Percentiles rank a stretch among this genome's conserved stretches.
These are phyloP conservation scores for Ruditapes philippinarum DNA, from an alignment of 1,140 invertebrate species.

Conservation along the genomic window DNA sequence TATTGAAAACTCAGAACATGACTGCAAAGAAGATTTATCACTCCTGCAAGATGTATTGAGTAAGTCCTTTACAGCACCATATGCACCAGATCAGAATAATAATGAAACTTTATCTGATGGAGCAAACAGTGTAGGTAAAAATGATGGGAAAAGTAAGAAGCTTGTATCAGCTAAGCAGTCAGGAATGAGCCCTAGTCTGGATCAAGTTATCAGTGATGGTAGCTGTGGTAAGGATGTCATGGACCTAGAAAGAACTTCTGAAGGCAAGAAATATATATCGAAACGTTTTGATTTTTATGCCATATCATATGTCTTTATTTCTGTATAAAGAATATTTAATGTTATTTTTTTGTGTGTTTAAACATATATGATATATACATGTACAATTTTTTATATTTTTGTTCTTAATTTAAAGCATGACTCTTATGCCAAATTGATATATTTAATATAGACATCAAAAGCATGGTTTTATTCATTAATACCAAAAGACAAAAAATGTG, in stretches of 20 bases:
- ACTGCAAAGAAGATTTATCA: neutral
- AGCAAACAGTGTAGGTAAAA: neutral
- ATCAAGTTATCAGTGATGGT: neutral
- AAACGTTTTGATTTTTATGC: neutral
- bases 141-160: neutral
- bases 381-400: no score
- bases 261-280: neutral
- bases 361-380: no score
- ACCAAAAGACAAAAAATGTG: no score
- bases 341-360: no score
- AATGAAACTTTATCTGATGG: neutral
- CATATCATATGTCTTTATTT: no score
- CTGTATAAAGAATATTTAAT: no score
- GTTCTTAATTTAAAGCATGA: no score
- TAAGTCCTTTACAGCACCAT: neutral
- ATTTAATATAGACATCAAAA: no score
- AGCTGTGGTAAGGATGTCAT: neutral
- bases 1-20: neutral
- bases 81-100: neutral
- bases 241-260: neutral
- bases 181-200: neutral
- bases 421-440: no score
- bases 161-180: neutral
- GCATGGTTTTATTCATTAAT: no score
- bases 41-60: neutral